phyloP scores from a whole-genome alignment of 92 coral and sea anemone genomes.

The Muricea muricata region DNA sequence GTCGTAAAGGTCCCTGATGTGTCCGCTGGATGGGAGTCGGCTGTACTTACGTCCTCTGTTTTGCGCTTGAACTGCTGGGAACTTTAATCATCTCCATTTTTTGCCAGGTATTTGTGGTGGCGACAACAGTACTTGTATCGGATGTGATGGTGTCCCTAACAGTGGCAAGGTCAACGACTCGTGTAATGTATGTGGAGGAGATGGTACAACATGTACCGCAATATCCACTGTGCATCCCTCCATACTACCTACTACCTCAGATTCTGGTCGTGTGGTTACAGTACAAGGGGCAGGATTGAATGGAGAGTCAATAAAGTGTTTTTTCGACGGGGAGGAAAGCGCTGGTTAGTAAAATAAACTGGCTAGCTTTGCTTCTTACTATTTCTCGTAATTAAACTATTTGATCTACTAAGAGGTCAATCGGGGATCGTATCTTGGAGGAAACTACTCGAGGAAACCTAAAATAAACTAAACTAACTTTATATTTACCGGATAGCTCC shows the following conservation, averaged over 20 bases:
- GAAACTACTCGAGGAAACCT: too few species aligned
- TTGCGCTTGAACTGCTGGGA: too few species aligned
- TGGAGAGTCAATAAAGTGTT: conserved; percentile 21
- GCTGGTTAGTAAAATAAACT: background rate
- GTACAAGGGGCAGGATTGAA: conserved; percentile 71
- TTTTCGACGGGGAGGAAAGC: conserved; percentile 20
- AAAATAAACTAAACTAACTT: too few species aligned
- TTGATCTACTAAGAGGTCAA: too few species aligned
- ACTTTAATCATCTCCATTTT: too few species aligned
- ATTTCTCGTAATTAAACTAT: too few species aligned
- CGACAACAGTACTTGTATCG: conserved; percentile 64
- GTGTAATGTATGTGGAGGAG: conserved; percentile 71
- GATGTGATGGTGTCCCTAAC: conserved; percentile 75
- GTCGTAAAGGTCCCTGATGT: too few species aligned
- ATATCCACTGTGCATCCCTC: conserved; percentile 46
- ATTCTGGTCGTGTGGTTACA: conserved; percentile 43
- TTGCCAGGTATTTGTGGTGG: conserved; percentile 76
- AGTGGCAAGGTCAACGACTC: conserved; percentile 72
- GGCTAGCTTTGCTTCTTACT: too few species aligned
- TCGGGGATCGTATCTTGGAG: too few species aligned
- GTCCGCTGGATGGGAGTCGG: too few species aligned
- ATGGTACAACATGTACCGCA: conserved; percentile 68
- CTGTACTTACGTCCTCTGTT: too few species aligned
- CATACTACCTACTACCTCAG: conserved; percentile 38
- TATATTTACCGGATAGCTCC: too few species aligned